Conservation (phyloP, 2,113 vertebrate genomes). For the Phrynosoma platyrhinos region DNA sequence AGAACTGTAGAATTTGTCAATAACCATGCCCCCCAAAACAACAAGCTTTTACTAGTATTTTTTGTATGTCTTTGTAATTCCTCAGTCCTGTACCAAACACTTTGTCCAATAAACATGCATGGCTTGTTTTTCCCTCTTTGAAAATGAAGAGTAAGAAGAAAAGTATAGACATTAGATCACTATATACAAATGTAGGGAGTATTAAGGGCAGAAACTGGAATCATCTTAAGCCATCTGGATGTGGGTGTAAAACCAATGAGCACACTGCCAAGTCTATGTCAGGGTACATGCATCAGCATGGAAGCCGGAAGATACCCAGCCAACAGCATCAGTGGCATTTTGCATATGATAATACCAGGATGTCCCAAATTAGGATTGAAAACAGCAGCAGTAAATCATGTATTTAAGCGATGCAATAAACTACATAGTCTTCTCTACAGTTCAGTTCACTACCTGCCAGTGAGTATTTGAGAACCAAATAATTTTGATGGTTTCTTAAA, state of each 20-base stretch:
- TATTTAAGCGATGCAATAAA: too few species aligned
- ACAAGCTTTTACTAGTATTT: too few species aligned
- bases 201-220: background rate
- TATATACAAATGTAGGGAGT: background rate
- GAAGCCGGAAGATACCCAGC: too few species aligned
- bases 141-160: background rate
- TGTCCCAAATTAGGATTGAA: too few species aligned
- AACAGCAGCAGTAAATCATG: too few species aligned
- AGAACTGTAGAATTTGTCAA: slow-evolving; percentile 12
- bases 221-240: background rate
- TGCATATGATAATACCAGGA: too few species aligned
- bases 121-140: background rate
- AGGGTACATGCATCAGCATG: too few species aligned
- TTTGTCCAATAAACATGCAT: background rate
- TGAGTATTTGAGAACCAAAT: background rate
- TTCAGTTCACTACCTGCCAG: background rate
- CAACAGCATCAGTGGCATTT: too few species aligned
- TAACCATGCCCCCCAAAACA: background rate
- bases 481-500: background rate
- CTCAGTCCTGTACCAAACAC: background rate
- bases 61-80: background rate
- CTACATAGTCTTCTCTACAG: background rate
- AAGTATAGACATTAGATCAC: background rate
- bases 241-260: too few species aligned
- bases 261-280: background rate